phyloP scores from a whole-genome alignment of 2,888 invertebrate genomes.

The Amaurobius ferox region DNA sequence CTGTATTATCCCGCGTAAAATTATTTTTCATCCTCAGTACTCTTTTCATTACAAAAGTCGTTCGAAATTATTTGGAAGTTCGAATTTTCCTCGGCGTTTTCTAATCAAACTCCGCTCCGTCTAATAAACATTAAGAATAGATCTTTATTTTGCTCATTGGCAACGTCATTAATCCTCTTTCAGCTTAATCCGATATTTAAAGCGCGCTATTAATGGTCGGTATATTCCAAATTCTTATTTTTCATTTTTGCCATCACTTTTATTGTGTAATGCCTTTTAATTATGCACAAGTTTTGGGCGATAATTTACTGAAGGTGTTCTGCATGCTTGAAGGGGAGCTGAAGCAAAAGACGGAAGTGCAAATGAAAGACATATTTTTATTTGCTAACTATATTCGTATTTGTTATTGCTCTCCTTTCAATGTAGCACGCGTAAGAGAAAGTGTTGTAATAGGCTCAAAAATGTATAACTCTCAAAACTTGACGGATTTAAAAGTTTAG shows the following conservation, averaged over 20 bases:
- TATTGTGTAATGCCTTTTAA: not conserved
- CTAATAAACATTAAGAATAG: slow-evolving; percentile 28
- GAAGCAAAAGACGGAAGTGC: no score
- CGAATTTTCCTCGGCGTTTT: slow-evolving; percentile 12
- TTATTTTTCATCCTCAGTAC: slow-evolving; percentile 36
- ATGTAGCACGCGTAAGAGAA: no score
- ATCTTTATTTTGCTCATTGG: slow-evolving; percentile 9
- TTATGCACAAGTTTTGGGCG: not conserved
- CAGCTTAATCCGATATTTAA: slow-evolving; percentile 16
- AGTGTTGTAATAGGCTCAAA: no score
- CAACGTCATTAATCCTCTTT: slow-evolving; percentile 30
- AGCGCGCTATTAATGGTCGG: not conserved
- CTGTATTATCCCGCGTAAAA: slow-evolving; percentile 19
- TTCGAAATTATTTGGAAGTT: not conserved
- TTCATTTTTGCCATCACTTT: not conserved
- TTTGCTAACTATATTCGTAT: no score
- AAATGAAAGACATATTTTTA: no score
- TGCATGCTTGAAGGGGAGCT: no score
- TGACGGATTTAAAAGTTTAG: no score
- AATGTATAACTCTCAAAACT: no score
- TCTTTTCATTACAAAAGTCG: slow-evolving; percentile 42
- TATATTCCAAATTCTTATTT: not conserved
- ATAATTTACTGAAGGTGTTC: not conserved
- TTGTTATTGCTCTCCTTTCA: no score
- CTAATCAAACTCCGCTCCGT: slow-evolving; percentile 10